phyloP scores from a whole-genome alignment of 2,888 invertebrate genomes.

The Drymonia ruficornis region DNA sequence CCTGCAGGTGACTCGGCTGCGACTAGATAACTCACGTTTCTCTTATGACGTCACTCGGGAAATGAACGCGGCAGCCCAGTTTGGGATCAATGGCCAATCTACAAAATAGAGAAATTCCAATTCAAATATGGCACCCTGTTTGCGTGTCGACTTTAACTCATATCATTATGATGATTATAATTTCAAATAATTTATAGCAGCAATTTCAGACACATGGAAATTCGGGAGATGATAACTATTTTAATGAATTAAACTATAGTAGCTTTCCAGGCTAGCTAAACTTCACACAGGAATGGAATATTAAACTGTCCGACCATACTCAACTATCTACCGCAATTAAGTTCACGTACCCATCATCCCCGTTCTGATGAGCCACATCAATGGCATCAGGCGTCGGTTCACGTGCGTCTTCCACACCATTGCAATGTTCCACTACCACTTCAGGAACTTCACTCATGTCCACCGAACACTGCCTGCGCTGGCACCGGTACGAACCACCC shows the following conservation, averaged over 20 bases:
- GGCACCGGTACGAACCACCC: constrained; percentile 49
- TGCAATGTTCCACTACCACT: constrained; percentile 72
- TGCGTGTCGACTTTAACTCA: constrained; percentile 11
- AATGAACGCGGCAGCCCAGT: constrained; percentile 83
- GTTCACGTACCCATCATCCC: constrained; percentile 67
- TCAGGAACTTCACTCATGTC: constrained; percentile 72
- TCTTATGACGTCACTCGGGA: constrained; percentile 81
- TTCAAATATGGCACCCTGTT: constrained; percentile 50
- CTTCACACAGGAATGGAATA: constrained; percentile 8
- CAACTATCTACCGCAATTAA: constrained; percentile 15
- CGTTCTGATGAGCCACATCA: constrained; percentile 55
- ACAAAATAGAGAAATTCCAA: constrained; percentile 79
- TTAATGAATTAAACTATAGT: constrained; percentile 12
- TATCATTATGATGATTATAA: constrained; percentile 3
- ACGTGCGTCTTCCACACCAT: constrained; percentile 66
- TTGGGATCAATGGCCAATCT: constrained; percentile 84
- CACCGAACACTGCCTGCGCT: constrained; percentile 37
- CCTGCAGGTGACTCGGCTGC: constrained; percentile 45
- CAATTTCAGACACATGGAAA: constrained; percentile 9
- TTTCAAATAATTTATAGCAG: too few relatives aligned
- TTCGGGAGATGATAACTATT: constrained; percentile 11
- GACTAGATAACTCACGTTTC: constrained; percentile 77
- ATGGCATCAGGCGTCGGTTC: constrained; percentile 42
- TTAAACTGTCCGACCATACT: constrained; percentile 19
- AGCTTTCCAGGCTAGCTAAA: constrained; percentile 13